Base-by-base conservation (phyloP, 2,113 vertebrate genomes). In the Mohoua ochrocephala region DNA sequence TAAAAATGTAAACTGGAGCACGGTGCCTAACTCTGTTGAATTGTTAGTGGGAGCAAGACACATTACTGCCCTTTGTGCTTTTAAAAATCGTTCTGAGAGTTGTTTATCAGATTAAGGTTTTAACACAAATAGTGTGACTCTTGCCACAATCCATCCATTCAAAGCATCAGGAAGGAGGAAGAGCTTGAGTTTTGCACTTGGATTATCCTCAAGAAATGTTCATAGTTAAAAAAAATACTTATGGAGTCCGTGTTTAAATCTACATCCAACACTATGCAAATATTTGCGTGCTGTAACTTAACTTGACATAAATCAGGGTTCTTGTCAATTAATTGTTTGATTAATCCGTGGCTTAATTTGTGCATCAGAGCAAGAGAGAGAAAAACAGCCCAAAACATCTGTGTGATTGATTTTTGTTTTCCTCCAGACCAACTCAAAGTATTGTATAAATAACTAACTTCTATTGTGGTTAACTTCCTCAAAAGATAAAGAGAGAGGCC, bases 321-420 rank as follows among this genome's bases (percentile, higher is more conserved):
- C 88, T 75, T 86, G 88, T 92, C 88, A 93, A 95, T 93, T 82
- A 92, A 91, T 50, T 94, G 73, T 84, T 96, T 95, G 89, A 94
- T 94, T 96, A 89, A 95, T 91, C 89, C 53, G 60, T 82, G 73
- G 20, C 20, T 92, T 92, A 82, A 94, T 96, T 95, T 91, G 39
- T 94, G 56, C 81, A 92, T 94, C 89, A 84, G 89, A 91, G 68
- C 4, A 10, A 69, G 42, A 80, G 79, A 79, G 64, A 91, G 39
- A 64, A 91, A 93, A 95, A 59, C 68, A 95, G 64, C 31, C 11
- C 42, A 56, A 92, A 96, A 52, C 69, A 91, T 31, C 77, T 91
- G 77, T 53, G 49, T 78, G 73, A 92, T 56, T 92, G 52, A 91
- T 86, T 82, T 83, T 65, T 83, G 57, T 68, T 87, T 83, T 59